These are phyloP conservation scores for Nematopogon swammerdamellus DNA, from an alignment of 2,888 invertebrate species.

Conservation along the genomic window DNA sequence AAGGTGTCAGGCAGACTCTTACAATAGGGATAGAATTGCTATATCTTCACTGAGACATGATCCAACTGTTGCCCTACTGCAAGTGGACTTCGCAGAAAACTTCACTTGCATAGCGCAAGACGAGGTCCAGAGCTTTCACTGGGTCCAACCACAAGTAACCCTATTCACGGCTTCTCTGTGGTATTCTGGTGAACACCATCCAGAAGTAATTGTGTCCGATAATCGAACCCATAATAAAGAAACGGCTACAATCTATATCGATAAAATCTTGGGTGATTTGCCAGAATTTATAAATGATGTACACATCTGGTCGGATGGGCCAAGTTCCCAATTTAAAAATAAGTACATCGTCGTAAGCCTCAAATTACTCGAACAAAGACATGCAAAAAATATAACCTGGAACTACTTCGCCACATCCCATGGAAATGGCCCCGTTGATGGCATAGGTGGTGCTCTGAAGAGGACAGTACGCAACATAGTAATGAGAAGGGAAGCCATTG, in stretches of 20 bases:
- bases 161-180: conserved; percentile 1
- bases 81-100: neutral
- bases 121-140: conserved; percentile 1
- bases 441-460: too few relatives aligned
- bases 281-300: neutral
- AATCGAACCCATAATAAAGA: neutral
- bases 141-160: conserved; percentile 1
- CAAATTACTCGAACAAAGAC: too few relatives aligned
- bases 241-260: neutral
- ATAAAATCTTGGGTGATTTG: neutral
- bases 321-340: conserved; percentile 1
- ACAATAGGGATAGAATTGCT: neutral
- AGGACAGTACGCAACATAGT: too few relatives aligned
- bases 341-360: too few relatives aligned
- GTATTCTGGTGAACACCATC: neutral
- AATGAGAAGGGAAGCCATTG: too few relatives aligned
- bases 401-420: too few relatives aligned
- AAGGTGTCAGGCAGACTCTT: neutral
- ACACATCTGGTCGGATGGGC: conserved; percentile 1
- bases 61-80: neutral
- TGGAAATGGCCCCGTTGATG: neutral
- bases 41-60: neutral
- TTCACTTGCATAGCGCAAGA: conserved; percentile 1
- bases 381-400: too few relatives aligned
- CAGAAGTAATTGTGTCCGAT: conserved; percentile 1